Conservation (phyloP, 1,140 invertebrate species). For the Phthorimaea operculella region DNA sequence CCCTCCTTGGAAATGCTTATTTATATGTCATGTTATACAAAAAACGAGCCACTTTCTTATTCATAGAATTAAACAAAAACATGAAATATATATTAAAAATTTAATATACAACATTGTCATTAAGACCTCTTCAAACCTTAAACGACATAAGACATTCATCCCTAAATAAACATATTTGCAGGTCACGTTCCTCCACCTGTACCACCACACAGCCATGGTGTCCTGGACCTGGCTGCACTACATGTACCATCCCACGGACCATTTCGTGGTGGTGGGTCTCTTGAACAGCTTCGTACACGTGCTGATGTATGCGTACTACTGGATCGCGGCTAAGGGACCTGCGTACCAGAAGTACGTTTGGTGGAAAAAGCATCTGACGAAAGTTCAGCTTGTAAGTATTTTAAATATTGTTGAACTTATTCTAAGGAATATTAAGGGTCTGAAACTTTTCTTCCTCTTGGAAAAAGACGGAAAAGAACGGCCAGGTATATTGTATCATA, state of each 20-base stretch:
- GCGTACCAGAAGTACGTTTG: conserved; percentile 88
- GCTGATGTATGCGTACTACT: conserved; percentile 92
- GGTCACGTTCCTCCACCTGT: conserved; percentile 84
- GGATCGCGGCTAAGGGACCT: conserved; percentile 88
- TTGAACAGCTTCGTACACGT: conserved; percentile 82
- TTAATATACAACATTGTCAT: no score
- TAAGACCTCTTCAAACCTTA: no score
- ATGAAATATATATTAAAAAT: no score
- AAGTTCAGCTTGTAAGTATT: conserved; percentile 83
- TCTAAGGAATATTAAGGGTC: no score
- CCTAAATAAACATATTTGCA: conserved; percentile 54
- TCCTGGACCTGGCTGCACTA: conserved; percentile 50
- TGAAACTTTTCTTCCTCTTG: no score
- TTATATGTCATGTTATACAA: no score
- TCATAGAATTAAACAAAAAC: no score
- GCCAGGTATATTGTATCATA: no score
- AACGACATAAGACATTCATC: no score
- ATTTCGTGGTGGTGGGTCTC: conserved; percentile 51
- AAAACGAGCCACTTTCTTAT: no score
- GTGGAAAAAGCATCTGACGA: conserved; percentile 95
- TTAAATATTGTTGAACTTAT: not conserved
- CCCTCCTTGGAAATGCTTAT: no score
- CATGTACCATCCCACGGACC: conserved; percentile 44
- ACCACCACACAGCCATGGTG: conserved; percentile 83
- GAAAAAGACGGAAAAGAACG: no score